These are phyloP conservation scores for Aphelenchoides besseyi DNA, from an alignment of 1,140 invertebrate genomes.

Conservation along the genomic window DNA sequence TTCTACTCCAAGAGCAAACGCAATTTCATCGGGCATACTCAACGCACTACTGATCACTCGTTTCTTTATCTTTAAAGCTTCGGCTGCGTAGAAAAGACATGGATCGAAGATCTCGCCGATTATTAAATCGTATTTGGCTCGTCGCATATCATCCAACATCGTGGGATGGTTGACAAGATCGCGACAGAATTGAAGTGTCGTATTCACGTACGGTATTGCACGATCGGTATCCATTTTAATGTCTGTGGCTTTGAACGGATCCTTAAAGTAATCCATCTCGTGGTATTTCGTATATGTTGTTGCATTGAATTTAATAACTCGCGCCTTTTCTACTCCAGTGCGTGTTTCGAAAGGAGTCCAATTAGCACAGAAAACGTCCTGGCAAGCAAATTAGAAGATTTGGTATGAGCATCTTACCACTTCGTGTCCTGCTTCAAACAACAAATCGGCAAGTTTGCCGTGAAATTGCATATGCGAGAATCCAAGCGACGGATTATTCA, in stretches of 20 bases:
- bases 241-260: constrained; percentile 2
- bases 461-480: constrained; percentile 43
- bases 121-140: constrained; percentile 26
- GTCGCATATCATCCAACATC: not conserved
- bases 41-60: constrained; percentile 19
- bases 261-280: constrained; percentile 4
- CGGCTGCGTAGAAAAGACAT: constrained; percentile 29
- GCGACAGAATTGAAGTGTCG: constrained; percentile 14
- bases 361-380: constrained; percentile 1
- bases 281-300: constrained; percentile 4
- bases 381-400: not conserved
- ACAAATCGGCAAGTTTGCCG: constrained; percentile 39
- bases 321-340: constrained; percentile 9
- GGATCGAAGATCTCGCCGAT: constrained; percentile 36
- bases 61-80: constrained; percentile 24
- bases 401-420: constrained; percentile 28
- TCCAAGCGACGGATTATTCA: constrained; percentile 30
- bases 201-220: not conserved
- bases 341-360: constrained; percentile 2
- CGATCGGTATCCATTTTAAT: constrained; percentile 1
- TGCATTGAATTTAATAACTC: not conserved
- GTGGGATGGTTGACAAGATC: constrained; percentile 17
- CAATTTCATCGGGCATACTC: constrained; percentile 14
- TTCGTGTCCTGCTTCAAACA: constrained; percentile 46
- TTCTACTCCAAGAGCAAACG: constrained; percentile 25